Evolutionary conservation across 2,113 vertebrate genomes (phyloP), one percentile per base, ranked within the genome.

Genomic region (Rhineura floridana): DNA sequence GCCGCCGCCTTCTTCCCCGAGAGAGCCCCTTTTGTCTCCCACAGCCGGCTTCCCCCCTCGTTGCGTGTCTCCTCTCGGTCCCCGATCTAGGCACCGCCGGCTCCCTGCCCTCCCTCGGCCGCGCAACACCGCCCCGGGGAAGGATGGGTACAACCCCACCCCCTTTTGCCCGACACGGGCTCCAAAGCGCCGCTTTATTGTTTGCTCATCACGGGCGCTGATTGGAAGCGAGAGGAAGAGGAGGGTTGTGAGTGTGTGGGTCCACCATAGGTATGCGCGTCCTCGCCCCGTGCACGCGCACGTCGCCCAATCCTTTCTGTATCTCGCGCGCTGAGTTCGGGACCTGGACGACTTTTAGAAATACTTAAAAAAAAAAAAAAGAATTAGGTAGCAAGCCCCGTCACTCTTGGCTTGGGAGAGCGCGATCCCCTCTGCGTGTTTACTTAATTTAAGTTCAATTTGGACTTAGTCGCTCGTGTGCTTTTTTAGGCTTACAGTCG

Each of bases 91-190:
- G 59, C 72, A 1, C 72, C 25, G 48, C 88, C 39, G 50, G 42
- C 48, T 10, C 72, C 48, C 36, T 75, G 23, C 75, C 48, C 30
- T 25, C 6, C 4, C 50, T n/a, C 33, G 33, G 17, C 86, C 65
- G 85, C 76, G 75, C 85, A 50, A 52, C 85, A 80, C 87, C 28
- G 83, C 88, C 83, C 50, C 83, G 83, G 63, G 76, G 83, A 85
- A 42, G 50, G 83, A 88, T 63, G 83, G 48, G 82, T 79, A 55
- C 52, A 84, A 83, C 87, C 72, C 81, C 87, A 70, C 73, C 87
- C 28, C 82, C 75, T 78, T 44, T 36, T 39, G 81, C 36, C 81
- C 39, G 67, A 42, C 87, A 55, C 30, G 77, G 59, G 78, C 39
- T 52, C 46, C 63, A 39, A 15, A 52, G 50, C 50, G 48, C 73